A percentile compares a stretch with the other conserved stretches of the same genome.
Conservation (phyloP, 2,888 invertebrate species). For the Taphrorychus bicolor region DNA sequence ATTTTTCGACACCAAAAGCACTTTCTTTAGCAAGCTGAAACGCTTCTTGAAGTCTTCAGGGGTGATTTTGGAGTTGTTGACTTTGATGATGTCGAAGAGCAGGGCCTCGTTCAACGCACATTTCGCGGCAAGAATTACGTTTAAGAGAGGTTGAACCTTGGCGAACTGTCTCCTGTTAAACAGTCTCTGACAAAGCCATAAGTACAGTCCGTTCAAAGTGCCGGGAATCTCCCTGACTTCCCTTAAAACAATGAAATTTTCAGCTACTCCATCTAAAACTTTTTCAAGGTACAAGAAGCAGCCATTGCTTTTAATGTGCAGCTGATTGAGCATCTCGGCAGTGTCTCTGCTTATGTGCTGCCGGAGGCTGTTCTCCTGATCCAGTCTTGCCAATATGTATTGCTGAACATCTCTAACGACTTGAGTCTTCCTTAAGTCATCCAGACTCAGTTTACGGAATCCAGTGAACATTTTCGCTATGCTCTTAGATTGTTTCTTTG, state of each 20-base stretch:
- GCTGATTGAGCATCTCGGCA: conserved; percentile 92
- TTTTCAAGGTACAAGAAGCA: conserved; percentile 88
- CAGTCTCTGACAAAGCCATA: conserved; percentile 93
- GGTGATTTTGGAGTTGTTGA: conserved; percentile 79
- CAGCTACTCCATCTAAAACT: conserved; percentile 89
- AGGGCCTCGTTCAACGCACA: conserved; percentile 84
- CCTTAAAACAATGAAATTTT: conserved; percentile 89
- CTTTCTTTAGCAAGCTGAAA: conserved; percentile 73
- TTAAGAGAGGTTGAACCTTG: conserved; percentile 84
- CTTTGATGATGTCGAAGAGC: conserved; percentile 81
- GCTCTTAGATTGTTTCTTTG: conserved; percentile 82
- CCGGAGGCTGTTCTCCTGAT: conserved; percentile 82
- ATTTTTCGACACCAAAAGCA: conserved; percentile 66
- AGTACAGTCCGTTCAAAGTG: conserved; percentile 91
- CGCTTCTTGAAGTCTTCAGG: conserved; percentile 82
- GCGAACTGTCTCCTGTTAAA: conserved; percentile 89
- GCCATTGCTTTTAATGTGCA: conserved; percentile 96
- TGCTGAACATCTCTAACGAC: conserved; percentile 95
- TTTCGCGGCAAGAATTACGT: conserved; percentile 86
- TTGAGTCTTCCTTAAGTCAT: conserved; percentile 87
- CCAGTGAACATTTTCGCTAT: conserved; percentile 83
- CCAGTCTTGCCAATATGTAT: conserved; percentile 89
- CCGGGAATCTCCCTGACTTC: conserved; percentile 95
- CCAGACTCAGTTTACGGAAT: conserved; percentile 90
- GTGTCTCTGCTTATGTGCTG: conserved; percentile 91